Percentiles rank a stretch among this genome's conserved stretches.
These are phyloP conservation scores for Platyura marginata DNA, from an alignment of 1,140 invertebrate genomes.

Conservation along the genomic window DNA sequence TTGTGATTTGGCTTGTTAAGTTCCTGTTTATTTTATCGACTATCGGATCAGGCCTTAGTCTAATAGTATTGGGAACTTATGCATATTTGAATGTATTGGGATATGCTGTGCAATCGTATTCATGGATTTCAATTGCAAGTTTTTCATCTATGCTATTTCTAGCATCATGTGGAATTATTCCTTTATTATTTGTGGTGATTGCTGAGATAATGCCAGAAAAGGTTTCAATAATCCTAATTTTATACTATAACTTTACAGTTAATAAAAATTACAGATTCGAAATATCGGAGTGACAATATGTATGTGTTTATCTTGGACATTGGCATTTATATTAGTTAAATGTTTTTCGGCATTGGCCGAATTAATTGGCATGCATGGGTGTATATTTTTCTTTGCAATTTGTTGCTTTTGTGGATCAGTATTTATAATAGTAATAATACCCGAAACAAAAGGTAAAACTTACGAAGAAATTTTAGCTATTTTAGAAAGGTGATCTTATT, in stretches of 20 bases:
- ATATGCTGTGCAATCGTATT: not conserved
- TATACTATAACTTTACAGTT: too few species aligned
- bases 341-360: not conserved
- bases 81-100: not conserved
- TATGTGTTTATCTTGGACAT: not conserved
- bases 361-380: conserved; percentile 1
- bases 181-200: conserved; percentile 17
- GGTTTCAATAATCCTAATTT: too few species aligned
- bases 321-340: conserved; percentile 1
- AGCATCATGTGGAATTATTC: conserved; percentile 13
- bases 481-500: too few species aligned
- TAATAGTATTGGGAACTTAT: not conserved
- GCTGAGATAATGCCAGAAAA: conserved; percentile 18
- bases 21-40: conserved; percentile 1
- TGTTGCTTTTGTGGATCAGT: not conserved
- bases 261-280: not conserved
- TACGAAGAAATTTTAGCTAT: conserved; percentile 35
- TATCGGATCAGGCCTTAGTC: not conserved
- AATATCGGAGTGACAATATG: not conserved
- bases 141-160: conserved; percentile 19
- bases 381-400: conserved; percentile 1
- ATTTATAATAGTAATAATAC: conserved; percentile 25
- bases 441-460: conserved; percentile 48
- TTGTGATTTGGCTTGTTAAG: not conserved
- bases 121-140: conserved; percentile 15